Conservation (phyloP, 2,888 invertebrate species). For the Monochamus alternatus region DNA sequence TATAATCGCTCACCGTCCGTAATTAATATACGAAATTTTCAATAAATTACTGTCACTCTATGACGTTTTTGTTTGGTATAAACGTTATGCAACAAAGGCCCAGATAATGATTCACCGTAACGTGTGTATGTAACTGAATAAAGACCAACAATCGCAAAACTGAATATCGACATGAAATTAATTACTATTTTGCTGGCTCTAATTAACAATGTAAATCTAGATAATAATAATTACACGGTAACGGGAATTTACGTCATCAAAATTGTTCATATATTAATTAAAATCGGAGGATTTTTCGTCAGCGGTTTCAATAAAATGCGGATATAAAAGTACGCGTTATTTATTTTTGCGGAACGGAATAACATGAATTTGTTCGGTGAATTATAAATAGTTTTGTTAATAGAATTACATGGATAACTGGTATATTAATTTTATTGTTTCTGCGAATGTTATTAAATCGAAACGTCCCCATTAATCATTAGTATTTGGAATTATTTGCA, state of each 20-base stretch:
- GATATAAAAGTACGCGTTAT: background rate
- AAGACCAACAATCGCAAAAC: constrained; percentile 16
- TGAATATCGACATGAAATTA: constrained; percentile 22
- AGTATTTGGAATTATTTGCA: no score
- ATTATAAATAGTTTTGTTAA: no score
- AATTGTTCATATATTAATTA: background rate
- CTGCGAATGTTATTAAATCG: no score
- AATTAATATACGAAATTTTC: background rate
- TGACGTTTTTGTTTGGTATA: constrained; percentile 9
- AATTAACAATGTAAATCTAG: constrained; percentile 26
- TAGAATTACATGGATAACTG: no score
- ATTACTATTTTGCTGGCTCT: constrained; percentile 19
- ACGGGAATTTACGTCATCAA: background rate
- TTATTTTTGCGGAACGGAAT: background rate
- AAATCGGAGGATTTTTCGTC: background rate
- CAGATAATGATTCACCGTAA: constrained; percentile 18
- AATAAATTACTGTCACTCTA: constrained; percentile 16
- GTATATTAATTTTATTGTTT: no score
- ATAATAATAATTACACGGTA: background rate
- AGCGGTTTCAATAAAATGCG: background rate
- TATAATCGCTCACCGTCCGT: no score
- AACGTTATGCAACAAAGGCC: constrained; percentile 11
- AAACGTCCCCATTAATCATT: no score
- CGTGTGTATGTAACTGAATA: constrained; percentile 9
- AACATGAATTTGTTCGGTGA: no score